Percentiles rank a stretch among this genome's conserved stretches.
Evolutionary conservation across 2,113 vertebrate genomes (phyloP).

Genomic region (Pycnonotus jocosus): DNA sequence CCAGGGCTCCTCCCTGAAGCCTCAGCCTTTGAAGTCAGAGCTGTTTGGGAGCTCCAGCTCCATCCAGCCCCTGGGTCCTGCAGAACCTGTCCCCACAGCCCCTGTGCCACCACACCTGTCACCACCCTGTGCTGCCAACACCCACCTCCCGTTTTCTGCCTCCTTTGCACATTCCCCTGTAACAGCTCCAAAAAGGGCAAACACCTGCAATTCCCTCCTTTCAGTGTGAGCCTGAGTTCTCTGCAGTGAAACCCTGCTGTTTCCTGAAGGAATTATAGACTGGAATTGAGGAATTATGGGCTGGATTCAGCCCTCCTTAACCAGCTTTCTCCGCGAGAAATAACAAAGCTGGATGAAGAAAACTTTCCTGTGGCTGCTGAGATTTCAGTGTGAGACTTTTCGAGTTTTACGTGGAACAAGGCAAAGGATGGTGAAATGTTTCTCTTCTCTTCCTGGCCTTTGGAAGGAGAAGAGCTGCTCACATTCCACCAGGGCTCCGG

Average conservation of each 20-base stretch:
- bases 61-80: rapidly evolving
- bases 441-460: neutral
- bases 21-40: neutral
- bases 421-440: neutral
- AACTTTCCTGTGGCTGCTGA: neutral
- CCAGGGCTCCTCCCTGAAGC: neutral
- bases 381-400: neutral
- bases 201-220: neutral
- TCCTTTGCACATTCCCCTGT: neutral
- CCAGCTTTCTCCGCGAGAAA: neutral
- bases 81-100: neutral
- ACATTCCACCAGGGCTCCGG: neutral
- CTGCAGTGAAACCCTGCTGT: neutral
- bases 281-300: neutral
- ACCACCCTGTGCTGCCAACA: neutral
- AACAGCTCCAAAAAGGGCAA: neutral
- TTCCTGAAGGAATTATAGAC: neutral
- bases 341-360: neutral
- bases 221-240: neutral
- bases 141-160: neutral
- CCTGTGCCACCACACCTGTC: neutral
- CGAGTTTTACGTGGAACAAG: neutral
- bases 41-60: neutral
- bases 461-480: neutral
- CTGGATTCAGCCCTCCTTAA: neutral